Percentiles rank a stretch among this genome's conserved stretches.
These are phyloP conservation scores for Hartigia nigra DNA, from an alignment of 2,888 invertebrate genomes.

Conservation along the genomic window DNA sequence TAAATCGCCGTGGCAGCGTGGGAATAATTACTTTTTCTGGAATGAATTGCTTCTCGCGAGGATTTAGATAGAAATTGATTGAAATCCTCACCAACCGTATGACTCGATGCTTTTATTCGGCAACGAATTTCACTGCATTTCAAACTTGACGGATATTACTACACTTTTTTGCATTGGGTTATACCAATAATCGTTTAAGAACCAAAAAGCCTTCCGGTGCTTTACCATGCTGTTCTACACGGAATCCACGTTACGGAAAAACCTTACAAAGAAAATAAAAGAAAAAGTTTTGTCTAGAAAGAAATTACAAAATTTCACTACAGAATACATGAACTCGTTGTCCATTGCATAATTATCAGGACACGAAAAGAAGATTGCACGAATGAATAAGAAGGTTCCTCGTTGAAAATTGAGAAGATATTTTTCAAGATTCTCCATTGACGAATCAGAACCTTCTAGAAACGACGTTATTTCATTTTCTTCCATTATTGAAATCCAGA, in stretches of 20 bases:
- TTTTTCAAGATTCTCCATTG: background rate
- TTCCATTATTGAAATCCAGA: background rate
- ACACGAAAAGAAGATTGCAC: no score
- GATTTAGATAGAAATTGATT: background rate
- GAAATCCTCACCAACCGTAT: background rate
- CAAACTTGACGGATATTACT: background rate
- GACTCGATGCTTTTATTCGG: background rate
- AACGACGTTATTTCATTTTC: background rate
- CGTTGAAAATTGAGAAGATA: no score
- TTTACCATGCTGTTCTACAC: no score
- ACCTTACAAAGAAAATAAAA: no score
- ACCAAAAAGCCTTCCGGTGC: background rate
- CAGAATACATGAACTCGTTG: no score
- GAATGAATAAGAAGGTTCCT: no score
- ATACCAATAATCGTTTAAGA: background rate
- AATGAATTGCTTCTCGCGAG: background rate
- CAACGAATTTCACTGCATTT: background rate
- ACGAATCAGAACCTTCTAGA: background rate
- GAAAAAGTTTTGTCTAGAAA: no score
- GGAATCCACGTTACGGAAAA: no score
- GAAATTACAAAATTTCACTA: no score
- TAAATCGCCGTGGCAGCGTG: background rate
- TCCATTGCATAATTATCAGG: no score
- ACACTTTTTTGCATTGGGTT: background rate
- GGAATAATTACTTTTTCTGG: background rate